phyloP scores from a whole-genome alignment of 2,888 invertebrate species.

The Leptarthrus brevirostris region DNA sequence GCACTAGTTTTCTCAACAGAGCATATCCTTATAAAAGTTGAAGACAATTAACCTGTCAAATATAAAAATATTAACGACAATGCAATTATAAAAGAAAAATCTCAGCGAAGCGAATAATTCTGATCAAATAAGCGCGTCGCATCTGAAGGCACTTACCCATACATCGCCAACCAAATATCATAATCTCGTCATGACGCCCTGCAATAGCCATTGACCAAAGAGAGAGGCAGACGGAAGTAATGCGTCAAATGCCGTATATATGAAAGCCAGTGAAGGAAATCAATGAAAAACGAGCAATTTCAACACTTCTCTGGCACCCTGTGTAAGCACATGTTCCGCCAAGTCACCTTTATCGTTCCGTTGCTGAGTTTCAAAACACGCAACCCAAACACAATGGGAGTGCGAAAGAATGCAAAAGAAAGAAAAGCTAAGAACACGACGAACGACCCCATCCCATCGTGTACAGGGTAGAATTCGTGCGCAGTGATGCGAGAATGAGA shows the following conservation, averaged over 20 bases:
- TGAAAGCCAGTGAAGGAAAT: not conserved
- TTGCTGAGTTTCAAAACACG: not conserved
- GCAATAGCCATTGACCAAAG: not conserved
- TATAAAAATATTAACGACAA: too few species aligned
- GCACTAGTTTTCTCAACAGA: too few species aligned
- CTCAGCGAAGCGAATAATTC: not conserved
- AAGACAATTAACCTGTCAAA: too few species aligned
- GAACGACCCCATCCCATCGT: conserved; percentile 17
- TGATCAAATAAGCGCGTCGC: conserved; percentile 50
- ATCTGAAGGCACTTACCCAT: not conserved
- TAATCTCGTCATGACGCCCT: not conserved
- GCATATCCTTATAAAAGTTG: too few species aligned
- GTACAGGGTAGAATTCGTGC: conserved; percentile 30
- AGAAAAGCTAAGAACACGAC: not conserved
- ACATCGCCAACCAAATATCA: not conserved
- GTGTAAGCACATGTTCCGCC: conserved; percentile 9
- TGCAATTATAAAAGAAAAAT: too few species aligned
- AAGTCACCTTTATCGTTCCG: not conserved
- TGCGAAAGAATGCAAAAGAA: not conserved
- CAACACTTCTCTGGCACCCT: conserved; percentile 22
- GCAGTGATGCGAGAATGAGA: conserved; percentile 47
- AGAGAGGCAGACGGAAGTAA: not conserved
- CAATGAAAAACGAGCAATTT: not conserved
- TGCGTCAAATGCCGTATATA: not conserved
- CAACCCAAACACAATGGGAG: not conserved